Percentiles rank a stretch among this genome's conserved stretches.
These are phyloP conservation scores for Apis laboriosa DNA, from an alignment of 1,140 invertebrate species.

Conservation along the genomic window DNA sequence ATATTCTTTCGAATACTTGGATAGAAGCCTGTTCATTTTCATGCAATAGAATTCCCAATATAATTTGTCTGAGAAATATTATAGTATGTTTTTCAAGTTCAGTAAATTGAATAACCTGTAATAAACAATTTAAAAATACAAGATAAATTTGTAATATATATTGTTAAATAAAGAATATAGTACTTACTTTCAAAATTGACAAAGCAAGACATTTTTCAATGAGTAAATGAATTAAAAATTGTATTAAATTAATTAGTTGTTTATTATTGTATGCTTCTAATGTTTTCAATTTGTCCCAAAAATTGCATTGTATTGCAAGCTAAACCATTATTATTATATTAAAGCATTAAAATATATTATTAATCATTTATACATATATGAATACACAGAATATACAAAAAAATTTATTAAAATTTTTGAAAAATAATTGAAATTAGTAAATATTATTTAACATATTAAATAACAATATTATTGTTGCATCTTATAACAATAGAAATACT, in stretches of 20 bases:
- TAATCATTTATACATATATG: no score
- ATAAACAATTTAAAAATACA: slow-evolving; percentile 54
- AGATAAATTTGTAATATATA: slow-evolving; percentile 9
- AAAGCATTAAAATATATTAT: slow-evolving; percentile 68
- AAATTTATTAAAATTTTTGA: background rate
- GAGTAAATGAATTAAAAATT: slow-evolving; percentile 91
- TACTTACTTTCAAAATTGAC: slow-evolving; percentile 91
- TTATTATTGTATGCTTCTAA: slow-evolving; percentile 84
- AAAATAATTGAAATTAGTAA: background rate
- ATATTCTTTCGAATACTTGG: slow-evolving; percentile 86
- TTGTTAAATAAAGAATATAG: background rate
- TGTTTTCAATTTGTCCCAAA: slow-evolving; percentile 96
- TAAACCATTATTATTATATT: slow-evolving; percentile 70
- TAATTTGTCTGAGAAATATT: slow-evolving; percentile 86
- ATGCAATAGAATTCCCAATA: slow-evolving; percentile 86
- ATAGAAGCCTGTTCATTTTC: slow-evolving; percentile 82
- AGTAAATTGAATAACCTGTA: slow-evolving; percentile 89
- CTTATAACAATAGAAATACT: background rate
- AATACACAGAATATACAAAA: background rate
- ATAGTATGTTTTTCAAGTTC: slow-evolving; percentile 88
- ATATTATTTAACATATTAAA: background rate
- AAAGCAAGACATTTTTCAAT: slow-evolving; percentile 89
- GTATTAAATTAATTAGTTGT: slow-evolving; percentile 89
- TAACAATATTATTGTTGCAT: background rate
- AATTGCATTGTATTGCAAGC: slow-evolving; percentile 92